Evolutionary conservation across 2,113 vertebrate species (phyloP).

Genomic region (Arvicanthis niloticus): DNA sequence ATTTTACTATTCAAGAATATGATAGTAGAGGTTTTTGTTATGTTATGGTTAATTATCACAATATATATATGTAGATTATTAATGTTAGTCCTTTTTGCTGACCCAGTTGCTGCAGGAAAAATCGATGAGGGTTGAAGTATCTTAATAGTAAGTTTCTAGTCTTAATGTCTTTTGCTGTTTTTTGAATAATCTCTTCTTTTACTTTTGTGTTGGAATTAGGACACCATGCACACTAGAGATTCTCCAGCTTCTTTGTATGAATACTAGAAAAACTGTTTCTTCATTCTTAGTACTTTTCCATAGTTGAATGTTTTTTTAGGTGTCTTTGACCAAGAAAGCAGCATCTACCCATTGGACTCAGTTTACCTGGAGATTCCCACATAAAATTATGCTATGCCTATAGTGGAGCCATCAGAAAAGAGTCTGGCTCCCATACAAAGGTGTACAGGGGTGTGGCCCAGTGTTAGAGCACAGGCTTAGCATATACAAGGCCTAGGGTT

Average conservation of each 20-base stretch:
- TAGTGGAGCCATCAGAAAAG: not conserved
- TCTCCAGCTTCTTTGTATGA: too few relatives aligned
- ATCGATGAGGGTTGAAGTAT: conserved; percentile 17
- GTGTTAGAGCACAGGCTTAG: not conserved
- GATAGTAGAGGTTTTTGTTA: conserved; percentile 21
- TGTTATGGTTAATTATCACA: conserved; percentile 8
- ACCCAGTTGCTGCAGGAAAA: not conserved
- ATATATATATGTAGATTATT: not conserved
- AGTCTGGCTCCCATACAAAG: not conserved
- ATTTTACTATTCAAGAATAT: not conserved
- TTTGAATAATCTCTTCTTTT: not conserved
- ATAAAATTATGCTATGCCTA: not conserved
- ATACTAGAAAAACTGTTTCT: not conserved
- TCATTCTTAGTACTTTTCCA: not conserved
- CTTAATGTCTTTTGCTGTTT: conserved; percentile 2
- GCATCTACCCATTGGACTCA: not conserved
- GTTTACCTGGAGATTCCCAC: not conserved
- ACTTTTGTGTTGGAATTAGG: not conserved
- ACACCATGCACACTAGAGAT: not conserved
- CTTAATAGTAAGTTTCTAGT: conserved; percentile 21
- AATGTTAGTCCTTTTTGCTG: not conserved
- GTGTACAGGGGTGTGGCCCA: not conserved
- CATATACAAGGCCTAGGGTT: not conserved
- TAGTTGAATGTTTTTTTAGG: not conserved
- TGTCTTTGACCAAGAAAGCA: conserved; percentile 28